Evolutionary conservation across 2,113 vertebrate genomes (phyloP).

Genomic region (Pollimyrus isidori): DNA sequence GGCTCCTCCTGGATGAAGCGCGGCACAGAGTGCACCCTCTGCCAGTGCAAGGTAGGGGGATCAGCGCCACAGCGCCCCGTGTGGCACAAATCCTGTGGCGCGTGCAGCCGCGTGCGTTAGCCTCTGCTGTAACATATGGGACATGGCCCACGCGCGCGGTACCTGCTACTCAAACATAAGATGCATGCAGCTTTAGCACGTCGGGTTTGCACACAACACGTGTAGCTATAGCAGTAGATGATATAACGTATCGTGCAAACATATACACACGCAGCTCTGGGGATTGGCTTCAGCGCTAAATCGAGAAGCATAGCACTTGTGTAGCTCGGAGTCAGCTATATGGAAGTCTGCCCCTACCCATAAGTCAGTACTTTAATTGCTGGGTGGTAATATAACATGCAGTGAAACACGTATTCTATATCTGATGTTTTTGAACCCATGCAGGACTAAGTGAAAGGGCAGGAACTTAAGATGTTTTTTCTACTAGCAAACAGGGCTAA

Average conservation of each 20-base stretch:
- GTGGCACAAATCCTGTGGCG: conserved; percentile 58
- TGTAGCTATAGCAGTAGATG: background rate
- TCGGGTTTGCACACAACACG: background rate
- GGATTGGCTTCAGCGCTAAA: background rate
- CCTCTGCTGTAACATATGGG: conserved; percentile 52
- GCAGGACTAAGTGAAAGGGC: background rate
- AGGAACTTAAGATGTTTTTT: background rate
- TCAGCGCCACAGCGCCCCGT: conserved; percentile 51
- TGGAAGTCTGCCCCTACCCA: background rate
- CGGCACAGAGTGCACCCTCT: conserved; percentile 90
- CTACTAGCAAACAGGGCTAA: too few relatives aligned
- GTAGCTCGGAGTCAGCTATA: background rate
- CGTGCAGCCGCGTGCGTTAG: conserved; percentile 55
- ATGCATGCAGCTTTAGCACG: background rate
- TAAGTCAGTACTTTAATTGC: background rate
- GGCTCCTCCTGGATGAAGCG: conserved; percentile 96
- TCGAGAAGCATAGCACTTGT: background rate
- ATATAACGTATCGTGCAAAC: background rate
- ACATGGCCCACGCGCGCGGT: conserved; percentile 10
- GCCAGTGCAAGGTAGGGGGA: conserved; percentile 81
- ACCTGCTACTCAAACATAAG: background rate
- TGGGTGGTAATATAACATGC: background rate
- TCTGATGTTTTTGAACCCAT: too few relatives aligned
- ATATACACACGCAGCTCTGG: background rate
- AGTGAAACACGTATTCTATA: background rate